Percentiles rank a stretch among this genome's conserved stretches.
phyloP scores from a whole-genome alignment of 2,113 vertebrate genomes.

The Thalassoma bifasciatum region DNA sequence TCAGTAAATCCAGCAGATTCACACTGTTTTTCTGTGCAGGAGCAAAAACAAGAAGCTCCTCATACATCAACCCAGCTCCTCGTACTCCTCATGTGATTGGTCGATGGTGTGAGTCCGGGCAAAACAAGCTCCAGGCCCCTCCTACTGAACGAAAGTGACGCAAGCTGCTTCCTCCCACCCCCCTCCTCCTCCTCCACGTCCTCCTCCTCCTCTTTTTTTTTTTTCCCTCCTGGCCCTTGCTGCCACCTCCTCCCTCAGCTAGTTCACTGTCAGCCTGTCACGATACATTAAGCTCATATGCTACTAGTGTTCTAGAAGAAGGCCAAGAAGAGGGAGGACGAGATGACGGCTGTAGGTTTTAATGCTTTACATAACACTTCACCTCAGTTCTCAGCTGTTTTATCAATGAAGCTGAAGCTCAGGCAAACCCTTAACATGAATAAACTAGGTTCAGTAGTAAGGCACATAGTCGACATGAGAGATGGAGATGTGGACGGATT shows the following conservation, averaged over 20 bases:
- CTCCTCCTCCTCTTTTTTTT: slow-evolving; percentile 41
- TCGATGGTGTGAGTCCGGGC: slow-evolving; percentile 49
- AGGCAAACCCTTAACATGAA: neutral
- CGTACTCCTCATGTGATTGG: slow-evolving; percentile 63
- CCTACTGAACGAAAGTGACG: slow-evolving; percentile 66
- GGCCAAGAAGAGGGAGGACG: slow-evolving; percentile 25
- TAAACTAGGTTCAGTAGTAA: slow-evolving; percentile 58
- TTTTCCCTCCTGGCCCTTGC: slow-evolving; percentile 43
- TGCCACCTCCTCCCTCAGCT: slow-evolving; percentile 62
- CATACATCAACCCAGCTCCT: slow-evolving; percentile 23
- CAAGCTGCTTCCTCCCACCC: slow-evolving; percentile 45
- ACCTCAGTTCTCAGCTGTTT: slow-evolving; percentile 9
- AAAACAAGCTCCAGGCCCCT: slow-evolving; percentile 64
- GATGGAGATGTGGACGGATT: slow-evolving; percentile 27
- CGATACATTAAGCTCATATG: slow-evolving; percentile 70
- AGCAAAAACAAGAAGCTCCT: slow-evolving; percentile 66
- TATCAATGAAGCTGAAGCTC: slow-evolving; percentile 22
- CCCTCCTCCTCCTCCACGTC: slow-evolving; percentile 31
- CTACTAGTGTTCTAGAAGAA: slow-evolving; percentile 39
- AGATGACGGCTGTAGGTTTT: slow-evolving; percentile 18
- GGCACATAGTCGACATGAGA: slow-evolving; percentile 58
- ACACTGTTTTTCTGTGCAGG: slow-evolving; percentile 28
- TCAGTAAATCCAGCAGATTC: slow-evolving; percentile 13
- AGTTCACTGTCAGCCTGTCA: slow-evolving; percentile 68
- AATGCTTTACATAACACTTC: slow-evolving; percentile 50